Evolutionary conservation across 2,888 invertebrate genomes (phyloP).

Genomic region (Tetheella fluctuosa): DNA sequence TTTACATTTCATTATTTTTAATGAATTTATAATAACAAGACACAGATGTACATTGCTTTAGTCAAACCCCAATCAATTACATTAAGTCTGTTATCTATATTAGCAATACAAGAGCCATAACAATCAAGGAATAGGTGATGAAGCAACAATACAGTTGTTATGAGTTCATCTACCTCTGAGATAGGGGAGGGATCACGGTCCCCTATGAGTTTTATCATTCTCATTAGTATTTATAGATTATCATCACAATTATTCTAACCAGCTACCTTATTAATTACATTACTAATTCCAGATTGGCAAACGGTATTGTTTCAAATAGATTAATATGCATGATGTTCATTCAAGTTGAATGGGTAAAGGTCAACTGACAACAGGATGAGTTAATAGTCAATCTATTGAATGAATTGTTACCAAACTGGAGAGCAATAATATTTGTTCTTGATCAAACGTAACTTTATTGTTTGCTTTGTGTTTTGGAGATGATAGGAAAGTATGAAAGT

Average conservation of each 20-base stretch:
- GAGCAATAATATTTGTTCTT: slow-evolving; percentile 11
- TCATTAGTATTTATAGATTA: slow-evolving; percentile 5
- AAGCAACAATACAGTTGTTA: background rate
- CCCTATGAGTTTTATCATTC: background rate
- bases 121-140: slow-evolving; percentile 1
- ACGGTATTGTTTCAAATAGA: slow-evolving; percentile 27
- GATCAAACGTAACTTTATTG: background rate
- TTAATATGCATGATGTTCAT: slow-evolving; percentile 31
- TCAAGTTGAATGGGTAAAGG: slow-evolving; percentile 26
- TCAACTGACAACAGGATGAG: slow-evolving; percentile 27
- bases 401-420: slow-evolving; percentile 2
- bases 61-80: background rate
- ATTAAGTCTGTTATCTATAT: background rate
- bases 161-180: slow-evolving; percentile 4
- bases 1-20: too few species aligned
- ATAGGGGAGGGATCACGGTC: background rate
- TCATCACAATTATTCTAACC: slow-evolving; percentile 1
- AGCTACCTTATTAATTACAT: background rate
- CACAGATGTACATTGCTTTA: background rate
- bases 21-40: background rate
- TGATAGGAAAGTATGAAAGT: background rate
- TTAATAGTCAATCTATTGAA: slow-evolving; percentile 17
- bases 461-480: background rate
- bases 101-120: background rate
- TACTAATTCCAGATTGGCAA: slow-evolving; percentile 1